A percentile compares a stretch with the other conserved stretches of the same genome.
Evolutionary conservation across 2,113 vertebrate genomes (phyloP).

Genomic region (Ctenomys sociabilis): DNA sequence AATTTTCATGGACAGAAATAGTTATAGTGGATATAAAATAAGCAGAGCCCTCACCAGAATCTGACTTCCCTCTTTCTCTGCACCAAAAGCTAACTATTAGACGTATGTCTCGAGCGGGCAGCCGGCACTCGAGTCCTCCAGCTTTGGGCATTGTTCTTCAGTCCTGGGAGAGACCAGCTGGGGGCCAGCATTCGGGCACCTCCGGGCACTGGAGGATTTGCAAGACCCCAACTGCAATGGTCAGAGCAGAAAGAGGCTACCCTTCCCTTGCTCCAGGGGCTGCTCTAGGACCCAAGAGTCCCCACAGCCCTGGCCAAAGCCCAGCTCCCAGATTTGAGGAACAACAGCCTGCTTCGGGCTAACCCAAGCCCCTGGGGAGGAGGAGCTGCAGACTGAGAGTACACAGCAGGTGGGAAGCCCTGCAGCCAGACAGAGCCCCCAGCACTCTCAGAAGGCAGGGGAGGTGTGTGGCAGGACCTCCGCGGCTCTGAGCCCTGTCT

Average conservation of each 20-base stretch:
- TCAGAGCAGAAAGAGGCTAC: neutral
- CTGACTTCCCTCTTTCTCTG: constrained; percentile 80
- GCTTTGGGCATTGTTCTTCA: constrained; percentile 67
- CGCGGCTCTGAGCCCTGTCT: neutral
- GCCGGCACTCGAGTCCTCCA: constrained; percentile 84
- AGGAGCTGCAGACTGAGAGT: neutral
- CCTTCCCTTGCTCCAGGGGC: no score
- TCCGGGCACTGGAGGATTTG: neutral
- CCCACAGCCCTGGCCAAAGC: rapidly evolving
- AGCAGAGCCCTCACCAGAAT: constrained; percentile 90
- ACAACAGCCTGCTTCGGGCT: rapidly evolving
- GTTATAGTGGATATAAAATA: constrained; percentile 92
- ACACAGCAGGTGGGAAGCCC: neutral
- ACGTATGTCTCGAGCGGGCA: constrained; percentile 78
- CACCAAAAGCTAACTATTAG: constrained; percentile 92
- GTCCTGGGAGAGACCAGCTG: neutral
- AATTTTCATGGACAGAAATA: constrained; percentile 94
- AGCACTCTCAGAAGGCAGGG: neutral
- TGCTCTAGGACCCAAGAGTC: neutral
- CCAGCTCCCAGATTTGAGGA: neutral
- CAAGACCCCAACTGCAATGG: neutral
- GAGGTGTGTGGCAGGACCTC: neutral
- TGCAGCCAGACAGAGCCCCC: neutral
- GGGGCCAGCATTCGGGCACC: constrained; percentile 32
- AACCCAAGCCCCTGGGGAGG: rapidly evolving